These are phyloP conservation scores for Lutra lutra DNA, from an alignment of 2,797 vertebrate species.

Conservation along the genomic window DNA sequence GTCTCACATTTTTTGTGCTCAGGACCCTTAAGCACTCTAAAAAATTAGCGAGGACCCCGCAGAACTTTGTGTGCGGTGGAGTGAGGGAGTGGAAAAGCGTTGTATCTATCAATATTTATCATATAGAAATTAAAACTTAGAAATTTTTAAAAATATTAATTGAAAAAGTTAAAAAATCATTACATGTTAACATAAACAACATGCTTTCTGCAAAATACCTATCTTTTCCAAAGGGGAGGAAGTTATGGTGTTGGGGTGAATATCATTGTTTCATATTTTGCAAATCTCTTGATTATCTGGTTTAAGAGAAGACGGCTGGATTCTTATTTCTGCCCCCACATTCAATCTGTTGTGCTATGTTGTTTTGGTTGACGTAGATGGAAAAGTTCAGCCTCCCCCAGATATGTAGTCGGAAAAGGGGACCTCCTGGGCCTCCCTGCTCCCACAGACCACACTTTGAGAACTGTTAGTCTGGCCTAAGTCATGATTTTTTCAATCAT, in stretches of 20 bases:
- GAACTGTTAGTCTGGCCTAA: neutral
- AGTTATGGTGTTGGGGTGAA: neutral
- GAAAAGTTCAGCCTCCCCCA: neutral
- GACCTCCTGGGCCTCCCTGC: too few species aligned
- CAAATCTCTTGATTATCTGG: neutral
- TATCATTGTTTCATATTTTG: neutral
- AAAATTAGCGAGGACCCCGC: neutral
- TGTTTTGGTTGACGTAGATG: neutral
- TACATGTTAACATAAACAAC: neutral
- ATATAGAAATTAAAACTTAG: conserved; percentile 2
- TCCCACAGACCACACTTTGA: neutral
- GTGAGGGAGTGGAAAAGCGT: neutral
- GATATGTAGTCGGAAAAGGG: neutral
- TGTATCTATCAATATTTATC: neutral
- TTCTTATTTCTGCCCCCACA: neutral
- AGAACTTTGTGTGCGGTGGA: neutral
- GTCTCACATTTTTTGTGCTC: neutral
- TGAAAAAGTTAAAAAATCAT: neutral
- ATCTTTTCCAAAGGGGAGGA: neutral
- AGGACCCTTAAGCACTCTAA: neutral
- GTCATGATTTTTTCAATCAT: neutral
- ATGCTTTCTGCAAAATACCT: neutral
- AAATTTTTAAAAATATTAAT: neutral
- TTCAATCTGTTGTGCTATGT: neutral
- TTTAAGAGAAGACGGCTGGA: neutral